A percentile compares a stretch with the other conserved stretches of the same genome.
These are phyloP conservation scores for Podotricha telesiphe DNA, from an alignment of 2,888 invertebrate species.

Conservation along the genomic window DNA sequence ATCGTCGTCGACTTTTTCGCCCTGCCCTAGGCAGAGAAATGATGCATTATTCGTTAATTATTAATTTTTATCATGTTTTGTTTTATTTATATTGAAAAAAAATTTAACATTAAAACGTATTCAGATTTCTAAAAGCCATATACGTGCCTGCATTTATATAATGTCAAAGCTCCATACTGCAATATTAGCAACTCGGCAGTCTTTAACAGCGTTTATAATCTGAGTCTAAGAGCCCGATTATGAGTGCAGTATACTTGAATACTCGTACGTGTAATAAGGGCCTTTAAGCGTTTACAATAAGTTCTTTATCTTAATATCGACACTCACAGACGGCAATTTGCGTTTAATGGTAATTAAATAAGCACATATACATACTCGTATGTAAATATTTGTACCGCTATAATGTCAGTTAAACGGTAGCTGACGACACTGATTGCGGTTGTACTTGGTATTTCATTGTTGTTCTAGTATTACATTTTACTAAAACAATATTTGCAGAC, in stretches of 20 bases:
- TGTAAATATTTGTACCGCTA: not conserved
- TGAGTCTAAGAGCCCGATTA: slow-evolving; percentile 16
- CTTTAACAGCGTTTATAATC: slow-evolving; percentile 13
- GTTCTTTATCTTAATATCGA: not conserved
- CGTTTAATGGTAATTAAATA: not conserved
- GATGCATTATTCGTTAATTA: not conserved
- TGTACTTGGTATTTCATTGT: not conserved
- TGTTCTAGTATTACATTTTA: not conserved
- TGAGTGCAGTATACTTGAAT: slow-evolving; percentile 19
- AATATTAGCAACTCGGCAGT: not conserved
- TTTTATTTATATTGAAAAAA: not conserved
- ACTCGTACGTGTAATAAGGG: slow-evolving; percentile 5
- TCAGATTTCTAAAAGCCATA: no score
- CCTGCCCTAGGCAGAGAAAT: not conserved
- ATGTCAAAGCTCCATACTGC: not conserved
- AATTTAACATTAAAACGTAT: not conserved
- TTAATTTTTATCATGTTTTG: not conserved
- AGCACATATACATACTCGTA: no score
- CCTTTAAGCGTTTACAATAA: not conserved
- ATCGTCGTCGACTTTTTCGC: slow-evolving; percentile 19
- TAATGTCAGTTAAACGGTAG: not conserved
- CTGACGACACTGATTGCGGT: not conserved
- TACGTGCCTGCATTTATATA: not conserved
- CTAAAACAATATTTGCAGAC: not conserved
- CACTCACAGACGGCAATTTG: not conserved